These are phyloP conservation scores for Ichneumon xanthorius DNA, from an alignment of 2,888 invertebrate genomes.

Conservation along the genomic window DNA sequence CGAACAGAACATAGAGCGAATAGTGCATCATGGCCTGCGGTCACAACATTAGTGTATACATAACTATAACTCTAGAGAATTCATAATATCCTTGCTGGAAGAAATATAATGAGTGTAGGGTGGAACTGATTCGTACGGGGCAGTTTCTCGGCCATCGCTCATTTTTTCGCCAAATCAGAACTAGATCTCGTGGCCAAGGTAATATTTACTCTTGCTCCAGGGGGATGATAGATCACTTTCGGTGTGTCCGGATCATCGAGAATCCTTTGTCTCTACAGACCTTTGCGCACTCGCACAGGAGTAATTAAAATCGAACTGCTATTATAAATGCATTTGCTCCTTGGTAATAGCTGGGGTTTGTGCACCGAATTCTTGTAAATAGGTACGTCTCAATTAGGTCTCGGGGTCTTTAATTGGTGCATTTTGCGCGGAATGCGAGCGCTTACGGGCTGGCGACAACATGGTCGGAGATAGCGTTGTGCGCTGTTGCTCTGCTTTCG, in stretches of 20 bases:
- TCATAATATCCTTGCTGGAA: slow-evolving; percentile 7
- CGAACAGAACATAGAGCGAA: slow-evolving; percentile 19
- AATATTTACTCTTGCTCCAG: slow-evolving; percentile 47
- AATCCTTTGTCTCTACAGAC: slow-evolving; percentile 47
- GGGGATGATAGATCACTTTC: slow-evolving; percentile 61
- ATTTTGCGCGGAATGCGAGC: slow-evolving; percentile 78
- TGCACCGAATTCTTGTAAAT: slow-evolving; percentile 76
- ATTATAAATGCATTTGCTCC: slow-evolving; percentile 73
- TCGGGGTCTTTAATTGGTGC: slow-evolving; percentile 78
- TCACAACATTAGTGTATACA: slow-evolving; percentile 5
- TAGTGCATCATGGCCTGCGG: slow-evolving; percentile 15
- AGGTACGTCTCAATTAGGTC: slow-evolving; percentile 83
- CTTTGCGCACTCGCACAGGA: slow-evolving; percentile 19
- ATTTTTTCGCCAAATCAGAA: slow-evolving; percentile 47
- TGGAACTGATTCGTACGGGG: slow-evolving; percentile 24
- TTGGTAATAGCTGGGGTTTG: slow-evolving; percentile 66
- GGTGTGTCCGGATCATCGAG: slow-evolving; percentile 26
- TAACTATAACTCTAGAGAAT: slow-evolving; percentile 31
- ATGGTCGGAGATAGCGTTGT: slow-evolving; percentile 15
- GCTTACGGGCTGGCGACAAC: slow-evolving; percentile 55
- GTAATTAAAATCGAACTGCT: slow-evolving; percentile 66
- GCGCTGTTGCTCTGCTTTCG: slow-evolving; percentile 21
- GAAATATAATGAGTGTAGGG: slow-evolving; percentile 21
- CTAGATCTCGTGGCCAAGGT: slow-evolving; percentile 32
- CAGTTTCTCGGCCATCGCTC: slow-evolving; percentile 49